These are phyloP conservation scores for Sebastes jordani DNA, from an alignment of 2,797 vertebrate genomes.

Conservation along the genomic window DNA sequence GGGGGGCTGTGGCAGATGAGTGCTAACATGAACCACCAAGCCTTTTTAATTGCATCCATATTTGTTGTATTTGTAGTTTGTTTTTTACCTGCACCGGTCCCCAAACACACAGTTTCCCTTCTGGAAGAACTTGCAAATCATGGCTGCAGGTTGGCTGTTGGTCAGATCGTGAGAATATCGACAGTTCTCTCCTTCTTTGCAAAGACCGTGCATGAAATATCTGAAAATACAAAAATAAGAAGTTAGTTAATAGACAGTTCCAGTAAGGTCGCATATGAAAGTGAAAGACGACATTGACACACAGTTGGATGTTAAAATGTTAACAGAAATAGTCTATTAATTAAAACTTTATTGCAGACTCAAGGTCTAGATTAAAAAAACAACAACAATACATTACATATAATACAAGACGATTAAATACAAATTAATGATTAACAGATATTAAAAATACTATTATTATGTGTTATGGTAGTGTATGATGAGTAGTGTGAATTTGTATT, in stretches of 20 bases:
- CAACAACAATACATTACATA: too few species aligned
- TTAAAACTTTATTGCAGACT: too few species aligned
- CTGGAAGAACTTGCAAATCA: slow-evolving; percentile 98
- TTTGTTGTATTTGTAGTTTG: neutral
- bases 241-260: neutral
- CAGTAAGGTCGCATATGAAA: too few species aligned
- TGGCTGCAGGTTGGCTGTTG: slow-evolving; percentile 88
- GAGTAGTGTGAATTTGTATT: too few species aligned
- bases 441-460: too few species aligned
- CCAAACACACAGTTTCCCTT: slow-evolving; percentile 96
- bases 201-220: slow-evolving; percentile 98
- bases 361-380: too few species aligned
- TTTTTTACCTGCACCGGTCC: slow-evolving; percentile 93
- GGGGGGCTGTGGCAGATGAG: neutral
- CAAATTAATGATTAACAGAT: too few species aligned
- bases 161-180: slow-evolving; percentile 95
- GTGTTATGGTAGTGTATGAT: too few species aligned
- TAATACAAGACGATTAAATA: too few species aligned
- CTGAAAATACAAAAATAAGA: slow-evolving; percentile 69
- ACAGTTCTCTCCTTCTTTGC: slow-evolving; percentile 97
- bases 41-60: neutral
- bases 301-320: too few species aligned
- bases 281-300: too few species aligned
- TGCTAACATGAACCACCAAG: neutral
- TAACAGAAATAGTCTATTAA: too few species aligned